Evolutionary conservation across 2,113 vertebrate genomes (phyloP).

Genomic region (Aleadryas rufinucha): DNA sequence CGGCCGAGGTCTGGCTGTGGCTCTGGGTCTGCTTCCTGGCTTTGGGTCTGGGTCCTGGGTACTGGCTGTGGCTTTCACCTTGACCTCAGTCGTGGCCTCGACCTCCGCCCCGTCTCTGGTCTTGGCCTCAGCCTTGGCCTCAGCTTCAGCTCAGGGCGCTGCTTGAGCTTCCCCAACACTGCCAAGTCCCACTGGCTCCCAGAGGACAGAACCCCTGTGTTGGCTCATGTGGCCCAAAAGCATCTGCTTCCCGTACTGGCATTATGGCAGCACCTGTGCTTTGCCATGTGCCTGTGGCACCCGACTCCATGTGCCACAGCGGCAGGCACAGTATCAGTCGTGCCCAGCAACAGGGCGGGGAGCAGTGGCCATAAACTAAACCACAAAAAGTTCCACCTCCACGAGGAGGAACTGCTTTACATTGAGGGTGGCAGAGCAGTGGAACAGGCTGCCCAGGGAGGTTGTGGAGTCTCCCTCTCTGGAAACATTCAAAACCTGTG

Average conservation of each 20-base stretch:
- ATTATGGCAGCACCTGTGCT: rapidly evolving
- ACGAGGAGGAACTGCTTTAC: background rate
- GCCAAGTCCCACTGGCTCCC: rapidly evolving
- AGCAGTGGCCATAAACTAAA: background rate
- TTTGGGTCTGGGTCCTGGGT: background rate
- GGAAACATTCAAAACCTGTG: rapidly evolving
- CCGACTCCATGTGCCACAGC: background rate
- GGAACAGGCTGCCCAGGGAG: background rate
- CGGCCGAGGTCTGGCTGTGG: background rate
- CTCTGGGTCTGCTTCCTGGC: too few relatives aligned
- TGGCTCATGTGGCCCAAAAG: background rate
- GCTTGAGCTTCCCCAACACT: rapidly evolving
- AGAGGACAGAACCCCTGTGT: rapidly evolving
- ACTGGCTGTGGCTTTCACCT: background rate
- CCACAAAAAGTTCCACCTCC: background rate
- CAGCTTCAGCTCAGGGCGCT: rapidly evolving
- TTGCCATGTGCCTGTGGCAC: rapidly evolving
- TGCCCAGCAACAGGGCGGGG: rapidly evolving
- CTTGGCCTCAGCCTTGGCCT: background rate
- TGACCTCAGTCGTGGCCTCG: too few relatives aligned
- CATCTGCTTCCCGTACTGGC: rapidly evolving
- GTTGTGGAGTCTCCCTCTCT: background rate
- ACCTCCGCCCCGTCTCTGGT: too few relatives aligned
- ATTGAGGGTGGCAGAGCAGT: too few relatives aligned
- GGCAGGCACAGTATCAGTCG: too few relatives aligned